Evolutionary conservation across 2,888 invertebrate genomes (phyloP).

Genomic region (Pandemis heparana): DNA sequence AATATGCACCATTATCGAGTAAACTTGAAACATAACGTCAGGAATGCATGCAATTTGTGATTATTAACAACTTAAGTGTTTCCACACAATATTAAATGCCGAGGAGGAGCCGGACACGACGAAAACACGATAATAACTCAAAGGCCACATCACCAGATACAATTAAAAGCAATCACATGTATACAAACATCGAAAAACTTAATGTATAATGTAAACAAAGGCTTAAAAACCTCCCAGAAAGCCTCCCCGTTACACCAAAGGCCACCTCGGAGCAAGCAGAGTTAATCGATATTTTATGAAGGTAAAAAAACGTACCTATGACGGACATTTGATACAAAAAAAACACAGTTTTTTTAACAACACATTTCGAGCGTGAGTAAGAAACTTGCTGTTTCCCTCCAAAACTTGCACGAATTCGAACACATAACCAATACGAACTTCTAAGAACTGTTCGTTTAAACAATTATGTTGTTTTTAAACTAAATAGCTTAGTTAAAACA

Average conservation of each 20-base stretch:
- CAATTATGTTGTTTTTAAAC: constrained; percentile 43
- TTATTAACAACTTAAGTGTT: constrained; percentile 22
- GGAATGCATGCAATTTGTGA: constrained; percentile 7
- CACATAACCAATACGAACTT: constrained; percentile 36
- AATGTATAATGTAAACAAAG: constrained; percentile 37
- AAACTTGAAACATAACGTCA: neutral
- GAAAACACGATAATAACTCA: neutral
- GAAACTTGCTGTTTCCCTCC: constrained; percentile 47
- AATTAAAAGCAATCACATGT: constrained; percentile 18
- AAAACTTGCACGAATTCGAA: constrained; percentile 44
- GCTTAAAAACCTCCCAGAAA: constrained; percentile 44
- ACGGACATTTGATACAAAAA: constrained; percentile 61
- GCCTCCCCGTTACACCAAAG: constrained; percentile 44
- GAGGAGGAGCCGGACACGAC: constrained; percentile 9
- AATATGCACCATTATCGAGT: constrained; percentile 24
- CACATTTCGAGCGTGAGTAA: constrained; percentile 45
- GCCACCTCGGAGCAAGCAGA: constrained; percentile 47
- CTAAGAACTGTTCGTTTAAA: constrained; percentile 38
- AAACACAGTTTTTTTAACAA: constrained; percentile 64
- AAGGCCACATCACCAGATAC: constrained; percentile 36
- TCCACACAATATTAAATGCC: constrained; percentile 12
- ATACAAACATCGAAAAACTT: constrained; percentile 34
- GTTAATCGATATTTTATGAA: constrained; percentile 67
- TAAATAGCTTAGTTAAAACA: constrained; percentile 54
- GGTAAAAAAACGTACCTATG: constrained; percentile 67